Conservation (phyloP, 1,140 invertebrate species). For the Hydropsyche tenuis region DNA sequence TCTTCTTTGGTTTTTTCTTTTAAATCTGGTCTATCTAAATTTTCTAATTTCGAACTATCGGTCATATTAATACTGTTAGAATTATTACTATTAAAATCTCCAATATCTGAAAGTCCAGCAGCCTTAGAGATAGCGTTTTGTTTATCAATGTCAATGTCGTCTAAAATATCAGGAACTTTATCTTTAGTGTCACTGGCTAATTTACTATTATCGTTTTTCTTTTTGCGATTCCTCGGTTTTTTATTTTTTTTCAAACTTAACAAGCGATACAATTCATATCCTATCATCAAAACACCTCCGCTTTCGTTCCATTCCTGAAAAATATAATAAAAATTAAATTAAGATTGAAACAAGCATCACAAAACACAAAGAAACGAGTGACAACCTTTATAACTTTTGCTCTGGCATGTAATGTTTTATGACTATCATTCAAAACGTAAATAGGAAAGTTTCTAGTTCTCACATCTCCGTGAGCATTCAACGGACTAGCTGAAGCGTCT, state of each 20-base stretch:
- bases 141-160: conserved; percentile 2
- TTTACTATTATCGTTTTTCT: conserved; percentile 54
- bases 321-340: neutral
- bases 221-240: conserved; percentile 65
- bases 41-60: conserved; percentile 19
- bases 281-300: conserved; percentile 95
- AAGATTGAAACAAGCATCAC: neutral
- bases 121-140: conserved; percentile 12
- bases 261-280: conserved; percentile 95
- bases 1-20: conserved; percentile 53
- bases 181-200: conserved; percentile 32
- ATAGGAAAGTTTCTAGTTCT: conserved; percentile 83
- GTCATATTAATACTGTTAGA: conserved; percentile 9
- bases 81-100: conserved; percentile 27
- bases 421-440: conserved; percentile 91
- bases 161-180: conserved; percentile 24
- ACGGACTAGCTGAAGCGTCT: conserved; percentile 60
- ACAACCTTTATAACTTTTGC: conserved; percentile 72
- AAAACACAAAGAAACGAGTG: conserved; percentile 14
- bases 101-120: neutral
- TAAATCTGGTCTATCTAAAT: conserved; percentile 50
- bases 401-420: conserved; percentile 87
- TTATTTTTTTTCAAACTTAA: conserved; percentile 80
- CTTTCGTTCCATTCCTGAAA: conserved; percentile 82
- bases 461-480: conserved; percentile 68